phyloP scores from a whole-genome alignment of 2,113 vertebrate species.

The Callaeas wilsoni region DNA sequence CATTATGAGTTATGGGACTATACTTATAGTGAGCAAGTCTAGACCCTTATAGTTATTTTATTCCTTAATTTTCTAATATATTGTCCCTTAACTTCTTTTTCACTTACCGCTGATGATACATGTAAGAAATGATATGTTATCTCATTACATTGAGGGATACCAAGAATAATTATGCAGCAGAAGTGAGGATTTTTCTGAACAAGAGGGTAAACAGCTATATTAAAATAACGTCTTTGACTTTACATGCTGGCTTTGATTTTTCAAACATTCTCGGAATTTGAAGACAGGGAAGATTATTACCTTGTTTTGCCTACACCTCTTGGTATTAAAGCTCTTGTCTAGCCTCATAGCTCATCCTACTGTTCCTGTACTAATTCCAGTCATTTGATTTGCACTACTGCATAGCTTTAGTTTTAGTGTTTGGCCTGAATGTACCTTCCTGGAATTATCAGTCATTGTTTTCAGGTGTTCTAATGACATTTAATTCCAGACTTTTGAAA shows the following conservation, averaged over 20 bases:
- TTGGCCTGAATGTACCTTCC: not conserved
- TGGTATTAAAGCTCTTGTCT: not conserved
- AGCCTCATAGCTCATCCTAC: not conserved
- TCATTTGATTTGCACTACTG: not conserved
- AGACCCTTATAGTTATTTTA: not conserved
- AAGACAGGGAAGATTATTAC: not conserved
- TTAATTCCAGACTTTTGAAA: conserved; percentile 27
- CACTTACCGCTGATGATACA: not conserved
- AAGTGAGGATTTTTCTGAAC: not conserved
- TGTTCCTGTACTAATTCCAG: not conserved
- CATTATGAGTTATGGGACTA: not conserved
- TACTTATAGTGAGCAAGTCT: not conserved
- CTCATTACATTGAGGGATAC: not conserved
- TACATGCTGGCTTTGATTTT: not conserved
- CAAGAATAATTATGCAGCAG: conserved; percentile 9
- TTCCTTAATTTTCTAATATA: not conserved
- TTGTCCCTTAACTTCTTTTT: conserved; percentile 17
- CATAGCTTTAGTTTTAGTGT: not conserved
- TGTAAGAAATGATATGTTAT: not conserved
- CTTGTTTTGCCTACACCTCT: not conserved
- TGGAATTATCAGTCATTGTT: conserved; percentile 2
- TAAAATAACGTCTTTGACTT: not conserved
- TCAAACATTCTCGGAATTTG: not conserved
- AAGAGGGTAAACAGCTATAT: not conserved
- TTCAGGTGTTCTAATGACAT: conserved; percentile 7